Percentiles rank a stretch among this genome's conserved stretches.
Conservation (phyloP, 2,113 vertebrate genomes). For the Catharus bicknelli region DNA sequence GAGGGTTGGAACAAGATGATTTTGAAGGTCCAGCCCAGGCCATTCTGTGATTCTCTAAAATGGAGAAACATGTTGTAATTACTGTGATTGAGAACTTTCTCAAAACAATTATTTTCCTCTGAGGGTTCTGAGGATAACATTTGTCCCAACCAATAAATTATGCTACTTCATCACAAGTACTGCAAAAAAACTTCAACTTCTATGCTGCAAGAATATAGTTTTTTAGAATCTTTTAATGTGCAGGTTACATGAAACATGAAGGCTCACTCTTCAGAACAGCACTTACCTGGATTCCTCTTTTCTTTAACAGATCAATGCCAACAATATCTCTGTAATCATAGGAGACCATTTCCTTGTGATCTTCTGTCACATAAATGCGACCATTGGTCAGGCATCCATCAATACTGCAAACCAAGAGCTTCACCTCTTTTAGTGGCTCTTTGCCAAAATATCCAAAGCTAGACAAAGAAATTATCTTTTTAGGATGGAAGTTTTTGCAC, state of each 20-base stretch:
- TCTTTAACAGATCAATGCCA: constrained; percentile 80
- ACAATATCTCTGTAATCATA: constrained; percentile 78
- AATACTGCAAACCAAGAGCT: constrained; percentile 84
- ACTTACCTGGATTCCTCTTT: constrained; percentile 83
- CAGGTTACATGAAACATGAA: neutral
- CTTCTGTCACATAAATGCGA: constrained; percentile 77
- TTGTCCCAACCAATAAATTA: neutral
- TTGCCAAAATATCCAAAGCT: constrained; percentile 94
- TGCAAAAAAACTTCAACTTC: neutral
- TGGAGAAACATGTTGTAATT: neutral
- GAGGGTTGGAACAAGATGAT: neutral
- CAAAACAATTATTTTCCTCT: neutral
- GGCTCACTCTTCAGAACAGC: neutral
- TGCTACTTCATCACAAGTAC: neutral
- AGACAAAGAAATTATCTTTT: constrained; percentile 57
- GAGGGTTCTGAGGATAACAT: neutral
- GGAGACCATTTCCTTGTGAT: constrained; percentile 83
- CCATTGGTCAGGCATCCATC: constrained; percentile 90
- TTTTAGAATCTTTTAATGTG: neutral
- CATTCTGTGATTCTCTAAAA: neutral
- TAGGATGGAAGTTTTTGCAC: neutral
- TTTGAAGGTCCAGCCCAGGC: neutral
- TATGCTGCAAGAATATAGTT: neutral
- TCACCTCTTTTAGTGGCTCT: constrained; percentile 78
- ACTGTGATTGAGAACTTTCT: neutral